Evolutionary conservation across 2,888 invertebrate genomes (phyloP).

Genomic region (Ichneumoninae sp.): DNA sequence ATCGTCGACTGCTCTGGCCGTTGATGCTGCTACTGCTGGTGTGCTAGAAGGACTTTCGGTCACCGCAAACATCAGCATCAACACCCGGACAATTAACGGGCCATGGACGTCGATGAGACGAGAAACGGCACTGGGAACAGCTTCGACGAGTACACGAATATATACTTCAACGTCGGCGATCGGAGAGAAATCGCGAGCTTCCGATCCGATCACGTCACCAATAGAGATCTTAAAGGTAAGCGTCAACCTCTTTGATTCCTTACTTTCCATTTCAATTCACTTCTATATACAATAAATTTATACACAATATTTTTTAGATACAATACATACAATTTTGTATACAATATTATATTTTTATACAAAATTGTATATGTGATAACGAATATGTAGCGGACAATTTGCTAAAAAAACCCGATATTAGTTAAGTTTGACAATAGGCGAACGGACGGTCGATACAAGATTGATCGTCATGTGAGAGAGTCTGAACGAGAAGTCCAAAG

Average conservation of each 20-base stretch:
- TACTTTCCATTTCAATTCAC: neutral
- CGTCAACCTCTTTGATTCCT: neutral
- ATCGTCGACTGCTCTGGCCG: slow-evolving; percentile 43
- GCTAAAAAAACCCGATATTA: no score
- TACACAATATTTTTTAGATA: no score
- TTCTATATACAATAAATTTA: no score
- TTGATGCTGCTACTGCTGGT: slow-evolving; percentile 42
- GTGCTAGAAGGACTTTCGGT: slow-evolving; percentile 49
- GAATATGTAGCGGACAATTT: no score
- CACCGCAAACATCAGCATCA: slow-evolving; percentile 46
- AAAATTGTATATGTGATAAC: no score
- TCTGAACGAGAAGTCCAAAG: no score
- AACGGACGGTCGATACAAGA: no score
- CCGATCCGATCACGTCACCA: slow-evolving; percentile 80
- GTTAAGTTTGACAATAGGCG: no score
- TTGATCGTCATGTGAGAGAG: no score
- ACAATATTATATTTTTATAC: no score
- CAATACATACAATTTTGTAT: no score
- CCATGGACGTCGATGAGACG: slow-evolving; percentile 81
- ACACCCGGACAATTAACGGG: slow-evolving; percentile 71
- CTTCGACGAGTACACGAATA: slow-evolving; percentile 79
- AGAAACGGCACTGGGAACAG: slow-evolving; percentile 80
- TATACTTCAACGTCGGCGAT: slow-evolving; percentile 81
- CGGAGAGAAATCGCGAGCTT: slow-evolving; percentile 80
- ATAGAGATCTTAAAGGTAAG: slow-evolving; percentile 81